phyloP scores from a whole-genome alignment of 2,888 invertebrate genomes.

The Cancer borealis region DNA sequence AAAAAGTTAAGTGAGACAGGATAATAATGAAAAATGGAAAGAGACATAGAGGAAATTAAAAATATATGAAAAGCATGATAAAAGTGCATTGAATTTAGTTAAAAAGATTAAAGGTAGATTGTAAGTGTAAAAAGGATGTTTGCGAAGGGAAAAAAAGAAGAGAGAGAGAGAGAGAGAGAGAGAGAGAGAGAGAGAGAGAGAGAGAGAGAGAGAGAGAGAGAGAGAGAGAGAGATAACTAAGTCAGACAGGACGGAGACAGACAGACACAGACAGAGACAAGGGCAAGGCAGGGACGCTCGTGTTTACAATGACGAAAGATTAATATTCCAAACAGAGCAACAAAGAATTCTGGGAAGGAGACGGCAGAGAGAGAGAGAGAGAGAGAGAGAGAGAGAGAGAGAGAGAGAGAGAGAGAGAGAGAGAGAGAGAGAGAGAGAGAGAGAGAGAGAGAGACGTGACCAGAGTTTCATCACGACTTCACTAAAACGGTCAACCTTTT shows the following conservation, averaged over 20 bases:
- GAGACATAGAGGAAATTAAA: too few species aligned
- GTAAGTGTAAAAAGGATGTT: too few species aligned
- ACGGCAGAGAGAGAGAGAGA: neutral
- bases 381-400: slow-evolving; percentile 9
- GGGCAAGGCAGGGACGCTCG: neutral
- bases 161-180: neutral
- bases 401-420: neutral
- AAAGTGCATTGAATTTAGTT: too few species aligned
- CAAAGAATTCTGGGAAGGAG: neutral
- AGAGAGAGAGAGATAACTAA: neutral
- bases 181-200: slow-evolving; percentile 24
- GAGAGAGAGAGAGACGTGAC: neutral
- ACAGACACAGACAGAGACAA: neutral
- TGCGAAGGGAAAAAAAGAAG: neutral
- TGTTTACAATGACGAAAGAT: neutral
- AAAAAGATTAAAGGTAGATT: too few species aligned
- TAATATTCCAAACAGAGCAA: neutral
- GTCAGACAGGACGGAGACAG: neutral
- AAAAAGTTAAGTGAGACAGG: neutral
- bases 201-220: slow-evolving; percentile 31
- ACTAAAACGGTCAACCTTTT: neutral
- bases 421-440: too few species aligned
- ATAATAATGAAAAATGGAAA: neutral
- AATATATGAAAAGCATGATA: too few species aligned
- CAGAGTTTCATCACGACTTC: neutral